A percentile compares a stretch with the other conserved stretches of the same genome.
Conservation (phyloP, 2,888 invertebrate species). For the Drosophila leonis region DNA sequence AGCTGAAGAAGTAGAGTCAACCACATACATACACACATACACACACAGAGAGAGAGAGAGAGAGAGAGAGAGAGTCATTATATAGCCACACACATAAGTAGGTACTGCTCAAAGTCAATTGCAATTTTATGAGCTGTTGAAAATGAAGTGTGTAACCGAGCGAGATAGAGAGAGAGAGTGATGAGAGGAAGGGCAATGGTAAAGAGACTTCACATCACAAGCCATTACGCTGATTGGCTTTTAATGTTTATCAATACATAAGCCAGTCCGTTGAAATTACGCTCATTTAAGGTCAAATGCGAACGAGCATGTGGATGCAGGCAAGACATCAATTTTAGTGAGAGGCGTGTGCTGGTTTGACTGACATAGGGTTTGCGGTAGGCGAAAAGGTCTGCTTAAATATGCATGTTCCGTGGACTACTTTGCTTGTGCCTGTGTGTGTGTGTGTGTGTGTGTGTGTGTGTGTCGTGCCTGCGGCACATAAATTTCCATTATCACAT, state of each 20-base stretch:
- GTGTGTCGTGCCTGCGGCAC: slow-evolving; percentile 59
- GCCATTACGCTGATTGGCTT: slow-evolving; percentile 79
- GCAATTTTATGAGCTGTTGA: slow-evolving; percentile 79
- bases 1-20: slow-evolving; percentile 1
- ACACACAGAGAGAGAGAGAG: slow-evolving; percentile 6
- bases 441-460: background rate
- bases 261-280: slow-evolving; percentile 48
- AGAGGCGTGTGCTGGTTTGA: slow-evolving; percentile 24
- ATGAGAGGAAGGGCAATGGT: background rate
- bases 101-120: slow-evolving; percentile 67
- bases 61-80: slow-evolving; percentile 20
- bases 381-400: slow-evolving; percentile 51
- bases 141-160: slow-evolving; percentile 66
- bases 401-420: slow-evolving; percentile 45
- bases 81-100: slow-evolving; percentile 11
- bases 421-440: slow-evolving; percentile 1
- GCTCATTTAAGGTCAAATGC: slow-evolving; percentile 21
- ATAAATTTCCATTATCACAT: slow-evolving; percentile 79
- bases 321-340: slow-evolving; percentile 20
- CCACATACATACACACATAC: slow-evolving; percentile 8
- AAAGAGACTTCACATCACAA: slow-evolving; percentile 65
- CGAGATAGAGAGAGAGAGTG: slow-evolving; percentile 6
- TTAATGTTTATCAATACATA: slow-evolving; percentile 80
- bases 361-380: slow-evolving; percentile 32
- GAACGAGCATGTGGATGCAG: slow-evolving; percentile 20